Evolutionary conservation across 1,140 invertebrate genomes (phyloP), one percentile per base, ranked within the genome.

Genomic region (Calosoma granatense): DNA sequence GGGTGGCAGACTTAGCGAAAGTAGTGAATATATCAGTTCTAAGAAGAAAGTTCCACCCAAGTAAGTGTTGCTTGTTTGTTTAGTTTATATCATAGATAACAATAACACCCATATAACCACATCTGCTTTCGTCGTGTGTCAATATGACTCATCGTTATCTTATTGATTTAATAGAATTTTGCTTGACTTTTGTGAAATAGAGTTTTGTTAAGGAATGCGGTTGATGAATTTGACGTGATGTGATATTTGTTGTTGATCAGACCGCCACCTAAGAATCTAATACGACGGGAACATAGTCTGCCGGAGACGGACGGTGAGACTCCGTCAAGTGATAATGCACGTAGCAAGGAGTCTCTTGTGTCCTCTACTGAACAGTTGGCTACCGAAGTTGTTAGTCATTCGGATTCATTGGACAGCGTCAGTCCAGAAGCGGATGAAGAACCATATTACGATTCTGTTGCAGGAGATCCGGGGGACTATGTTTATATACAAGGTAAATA

Each of bases 391-490:
- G 0, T 58, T 76, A 2, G 74, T 54, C 74, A 74, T 1, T 71
- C 69, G 9, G 41, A 47, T 47, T 12, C 9, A 3, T 67, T 61
- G 6, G 65, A 71, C 6, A 64, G 66, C 0, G 61, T 67, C 6
- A 59, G 61, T 12, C 79, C 81, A 61, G 78, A 76, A 30, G 72
- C 68, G 0, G 76, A 75, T 56, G 80, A 84, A 62, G 88, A 91
- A 68, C 87, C 85, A 3, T 88, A 88, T 64, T 91, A 91, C 63
- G 88, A 91, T 72, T 86, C 85, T 57, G 88, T 91, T 36, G 86
- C 88, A 1, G 74, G 84, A 51, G 88, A 90, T 67, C 80, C 82
- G 60, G 85, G 83, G 41, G 88, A 90, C 72, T 87, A 88, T 70
- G 84, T 85, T 61, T 84, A 85, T 67, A 82, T 86, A 53, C 83